phyloP scores from a whole-genome alignment of 2,888 invertebrate genomes.

The Andrena dorsata region DNA sequence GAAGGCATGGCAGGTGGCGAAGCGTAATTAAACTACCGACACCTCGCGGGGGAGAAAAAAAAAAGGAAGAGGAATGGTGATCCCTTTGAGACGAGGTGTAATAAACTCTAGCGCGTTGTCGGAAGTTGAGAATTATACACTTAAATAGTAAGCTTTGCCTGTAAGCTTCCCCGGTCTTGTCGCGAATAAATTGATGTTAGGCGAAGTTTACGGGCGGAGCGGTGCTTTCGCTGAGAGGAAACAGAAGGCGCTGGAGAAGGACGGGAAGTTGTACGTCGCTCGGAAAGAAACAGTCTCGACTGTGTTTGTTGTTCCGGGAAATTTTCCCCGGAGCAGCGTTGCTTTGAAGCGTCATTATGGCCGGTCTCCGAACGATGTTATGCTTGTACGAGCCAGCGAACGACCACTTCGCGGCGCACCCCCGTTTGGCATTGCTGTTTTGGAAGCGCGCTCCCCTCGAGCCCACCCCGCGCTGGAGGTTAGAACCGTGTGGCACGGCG shows the following conservation, averaged over 20 bases:
- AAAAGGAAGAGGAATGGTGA: not conserved
- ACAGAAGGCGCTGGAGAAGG: conserved; percentile 19
- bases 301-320: conserved; percentile 31
- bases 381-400: too few species aligned
- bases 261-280: conserved; percentile 29
- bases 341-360: not conserved
- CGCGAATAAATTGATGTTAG: conserved; percentile 30
- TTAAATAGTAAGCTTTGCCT: conserved; percentile 7
- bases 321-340: conserved; percentile 8
- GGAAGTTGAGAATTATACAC: conserved; percentile 14
- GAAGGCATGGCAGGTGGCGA: not conserved
- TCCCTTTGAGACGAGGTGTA: not conserved
- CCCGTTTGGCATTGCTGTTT: not conserved
- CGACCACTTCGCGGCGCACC: too few species aligned
- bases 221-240: conserved; percentile 37
- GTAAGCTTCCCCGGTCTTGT: not conserved
- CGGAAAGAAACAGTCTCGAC: conserved; percentile 1
- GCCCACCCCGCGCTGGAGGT: not conserved
- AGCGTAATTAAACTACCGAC: not conserved
- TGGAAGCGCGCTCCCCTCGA: not conserved
- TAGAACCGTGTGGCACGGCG: not conserved
- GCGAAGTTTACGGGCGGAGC: conserved; percentile 16
- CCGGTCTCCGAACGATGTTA: too few species aligned
- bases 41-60: not conserved
- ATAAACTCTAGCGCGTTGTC: conserved; percentile 21